Percentiles rank a stretch among this genome's conserved stretches.
Evolutionary conservation across 2,888 invertebrate genomes (phyloP).

Genomic region (Lasioglossum malachurum): DNA sequence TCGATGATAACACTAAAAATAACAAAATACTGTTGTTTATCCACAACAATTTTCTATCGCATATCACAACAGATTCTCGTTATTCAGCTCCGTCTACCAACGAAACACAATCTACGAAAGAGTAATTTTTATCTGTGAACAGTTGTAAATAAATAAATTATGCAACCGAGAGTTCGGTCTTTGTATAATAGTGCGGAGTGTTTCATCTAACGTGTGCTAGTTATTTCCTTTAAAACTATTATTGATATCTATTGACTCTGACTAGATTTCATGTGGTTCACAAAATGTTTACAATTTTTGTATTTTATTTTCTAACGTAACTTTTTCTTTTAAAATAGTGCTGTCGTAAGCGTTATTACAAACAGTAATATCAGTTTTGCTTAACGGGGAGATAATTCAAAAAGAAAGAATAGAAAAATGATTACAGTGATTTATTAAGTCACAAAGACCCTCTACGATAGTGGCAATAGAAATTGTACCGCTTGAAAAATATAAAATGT

Average conservation of each 20-base stretch:
- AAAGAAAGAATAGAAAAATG: not conserved
- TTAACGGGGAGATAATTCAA: not conserved
- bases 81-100: constrained; percentile 40
- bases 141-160: constrained; percentile 22
- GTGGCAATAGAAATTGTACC: not conserved
- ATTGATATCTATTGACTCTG: not conserved
- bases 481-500: not conserved
- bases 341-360: not conserved
- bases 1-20: not conserved
- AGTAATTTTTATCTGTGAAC: not conserved
- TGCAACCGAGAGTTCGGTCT: constrained; percentile 7
- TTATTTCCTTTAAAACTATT: not conserved
- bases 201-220: not conserved
- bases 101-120: constrained; percentile 1
- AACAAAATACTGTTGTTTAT: not conserved
- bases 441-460: not conserved
- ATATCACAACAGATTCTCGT: not conserved
- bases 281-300: not conserved
- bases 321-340: not conserved
- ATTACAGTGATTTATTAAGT: not conserved
- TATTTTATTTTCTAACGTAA: not conserved
- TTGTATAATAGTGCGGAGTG: not conserved
- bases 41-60: not conserved
- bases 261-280: too few species aligned
- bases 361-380: not conserved